phyloP scores from a whole-genome alignment of 1,140 invertebrate species.

The Papilio helenus region DNA sequence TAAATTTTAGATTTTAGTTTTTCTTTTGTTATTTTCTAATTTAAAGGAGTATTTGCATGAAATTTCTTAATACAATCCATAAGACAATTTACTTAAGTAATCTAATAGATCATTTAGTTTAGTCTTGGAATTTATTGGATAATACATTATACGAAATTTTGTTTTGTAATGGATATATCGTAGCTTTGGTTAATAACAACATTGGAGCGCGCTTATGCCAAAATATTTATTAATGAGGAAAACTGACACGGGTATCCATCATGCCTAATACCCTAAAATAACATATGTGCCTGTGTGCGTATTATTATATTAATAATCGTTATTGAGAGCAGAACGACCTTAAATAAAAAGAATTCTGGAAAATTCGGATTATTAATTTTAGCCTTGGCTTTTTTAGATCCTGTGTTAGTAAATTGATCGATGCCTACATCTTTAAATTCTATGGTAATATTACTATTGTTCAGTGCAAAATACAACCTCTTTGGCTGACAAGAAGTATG shows the following conservation, averaged over 20 bases:
- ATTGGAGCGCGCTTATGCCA: slow-evolving; percentile 1
- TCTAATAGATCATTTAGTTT: too few relatives aligned
- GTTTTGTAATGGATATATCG: neutral
- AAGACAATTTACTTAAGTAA: neutral
- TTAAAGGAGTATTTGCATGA: too few relatives aligned
- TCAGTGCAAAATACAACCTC: too few relatives aligned
- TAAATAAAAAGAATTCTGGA: neutral
- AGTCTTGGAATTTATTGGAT: neutral
- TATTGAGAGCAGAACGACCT: neutral
- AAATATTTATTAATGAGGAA: slow-evolving; percentile 20
- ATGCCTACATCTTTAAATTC: too few relatives aligned
- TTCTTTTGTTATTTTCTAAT: too few relatives aligned
- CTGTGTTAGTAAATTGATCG: too few relatives aligned
- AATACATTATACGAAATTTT: neutral
- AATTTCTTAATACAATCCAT: too few relatives aligned
- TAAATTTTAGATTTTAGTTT: too few relatives aligned
- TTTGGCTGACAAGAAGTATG: too few relatives aligned
- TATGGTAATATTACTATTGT: too few relatives aligned
- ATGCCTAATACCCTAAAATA: slow-evolving; percentile 7
- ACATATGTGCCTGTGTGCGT: neutral
- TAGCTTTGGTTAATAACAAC: neutral
- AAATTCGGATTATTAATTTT: neutral
- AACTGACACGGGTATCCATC: slow-evolving; percentile 17
- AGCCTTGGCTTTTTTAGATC: too few relatives aligned
- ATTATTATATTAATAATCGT: neutral